Evolutionary conservation across 2,888 invertebrate genomes (phyloP), one percentile per base, ranked within the genome.

Genomic region (Machimus atricapillus): DNA sequence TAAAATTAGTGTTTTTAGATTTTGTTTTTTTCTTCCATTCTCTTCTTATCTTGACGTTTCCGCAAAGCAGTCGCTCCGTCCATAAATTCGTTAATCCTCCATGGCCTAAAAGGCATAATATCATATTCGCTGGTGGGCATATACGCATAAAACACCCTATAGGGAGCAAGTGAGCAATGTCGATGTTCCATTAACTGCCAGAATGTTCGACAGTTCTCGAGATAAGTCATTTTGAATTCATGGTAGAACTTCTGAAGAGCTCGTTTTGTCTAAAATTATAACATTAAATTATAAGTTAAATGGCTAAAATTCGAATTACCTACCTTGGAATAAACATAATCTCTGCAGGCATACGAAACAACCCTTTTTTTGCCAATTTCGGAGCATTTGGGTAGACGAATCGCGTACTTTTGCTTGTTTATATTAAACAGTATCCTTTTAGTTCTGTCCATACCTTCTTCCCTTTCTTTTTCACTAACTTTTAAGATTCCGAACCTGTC

Each of bases 71-170:
- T 14, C n/a, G 16, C 34, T 6, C 37, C 85, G 31, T 85, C 74
- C 34, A 34, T 76, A 19, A 40, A 76, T 76, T 85, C 85, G 5
- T 16, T 8, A 8, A 1, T 6, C 78, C 86, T 19, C 89, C 89
- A 89, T 77, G 89, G 89, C 73, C 87, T 77, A 56, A 88, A 87
- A 9, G 87, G 58, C 34, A 37, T 7, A 23, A 52, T 87, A 87
- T 90, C 89, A 46, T 89, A 88, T 81, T 89, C 88, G 1, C 89
- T 88, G 8, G 91, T 88, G 9, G 92, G 92, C 89, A 91, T 89
- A 88, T 92, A 92, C 6, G 92, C 90, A 87, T 90, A 91, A 74
- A 90, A 92, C 2, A 89, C 90, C 82, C 89, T 88, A 5, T 90
- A 87, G 12, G 89, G 87, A 6, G 89, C 87, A 34, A 87, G 88